A percentile compares a stretch with the other conserved stretches of the same genome.
phyloP scores from a whole-genome alignment of 2,113 vertebrate genomes.

The Oncorhynchus clarkii region DNA sequence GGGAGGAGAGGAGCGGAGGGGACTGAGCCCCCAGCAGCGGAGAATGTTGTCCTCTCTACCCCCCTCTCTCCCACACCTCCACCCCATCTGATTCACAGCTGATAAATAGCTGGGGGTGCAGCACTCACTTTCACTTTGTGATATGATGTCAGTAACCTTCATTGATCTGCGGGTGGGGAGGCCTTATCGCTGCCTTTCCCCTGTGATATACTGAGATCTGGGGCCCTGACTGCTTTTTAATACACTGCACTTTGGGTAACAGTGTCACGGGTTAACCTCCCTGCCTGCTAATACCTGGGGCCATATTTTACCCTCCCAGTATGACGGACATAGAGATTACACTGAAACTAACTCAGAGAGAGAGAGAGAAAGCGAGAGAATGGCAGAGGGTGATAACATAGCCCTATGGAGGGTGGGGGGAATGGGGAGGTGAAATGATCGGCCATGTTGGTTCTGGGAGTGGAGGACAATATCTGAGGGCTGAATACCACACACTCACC shows the following conservation, averaged over 20 bases:
- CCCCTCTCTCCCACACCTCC: conserved; percentile 31
- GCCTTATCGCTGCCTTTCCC: conserved; percentile 85
- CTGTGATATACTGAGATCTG: conserved; percentile 90
- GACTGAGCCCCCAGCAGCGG: conserved; percentile 20
- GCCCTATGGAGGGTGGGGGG: not conserved
- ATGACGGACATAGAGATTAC: conserved; percentile 57
- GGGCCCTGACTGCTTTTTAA: conserved; percentile 91
- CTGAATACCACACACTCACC: not conserved
- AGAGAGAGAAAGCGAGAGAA: not conserved
- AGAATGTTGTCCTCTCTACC: conserved; percentile 35
- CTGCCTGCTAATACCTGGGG: conserved; percentile 68
- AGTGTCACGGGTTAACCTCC: conserved; percentile 69
- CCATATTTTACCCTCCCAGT: conserved; percentile 61
- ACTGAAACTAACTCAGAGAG: conserved; percentile 10
- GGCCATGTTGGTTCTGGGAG: too few relatives aligned
- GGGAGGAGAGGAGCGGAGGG: not conserved
- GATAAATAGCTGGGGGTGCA: conserved; percentile 91
- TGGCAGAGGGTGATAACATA: not conserved
- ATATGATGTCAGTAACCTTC: conserved; percentile 99
- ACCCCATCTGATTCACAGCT: conserved; percentile 70
- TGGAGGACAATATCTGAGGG: not conserved
- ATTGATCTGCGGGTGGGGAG: conserved; percentile 91
- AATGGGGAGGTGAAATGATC: not conserved
- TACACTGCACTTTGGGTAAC: conserved; percentile 86
- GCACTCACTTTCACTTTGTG: conserved; percentile 92